Evolutionary conservation across 1,140 invertebrate genomes (phyloP), one percentile per base, ranked within the genome.

Genomic region (Neomicropteryx cornuta): DNA sequence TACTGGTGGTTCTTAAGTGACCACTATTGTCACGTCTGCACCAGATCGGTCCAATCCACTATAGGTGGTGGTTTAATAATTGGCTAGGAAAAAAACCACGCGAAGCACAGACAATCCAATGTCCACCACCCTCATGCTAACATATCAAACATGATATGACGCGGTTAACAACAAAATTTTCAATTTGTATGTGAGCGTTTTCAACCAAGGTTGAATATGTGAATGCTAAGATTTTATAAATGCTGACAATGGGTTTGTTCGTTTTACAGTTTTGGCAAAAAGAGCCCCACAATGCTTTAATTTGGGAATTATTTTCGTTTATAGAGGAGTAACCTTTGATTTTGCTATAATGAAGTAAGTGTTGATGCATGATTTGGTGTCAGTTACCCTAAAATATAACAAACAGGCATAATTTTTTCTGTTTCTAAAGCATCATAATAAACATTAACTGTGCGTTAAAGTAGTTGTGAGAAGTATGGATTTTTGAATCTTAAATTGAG

Each of bases 141-240:
- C 34, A 18, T 43, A 38, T 36, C 53, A 51, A 35, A n/a, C n/a
- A 67, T 64, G 45, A 52, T 39, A 2, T 19, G 1, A 64, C 55
- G 19, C 61, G 33, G 48, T 68, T 68, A 2, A 52, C 55, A 4
- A 58, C 53, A 39, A 64, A 67, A 49, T 54, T 29, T 52, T 52
- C 33, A 52, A 52, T n/a, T n/a, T n/a, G n/a, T n/a, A n/a, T n/a
- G 60, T 54, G 8, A 31, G 36, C 18, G 42, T 48, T 3, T 36
- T 37, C 18, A 63, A 34, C 59, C 62, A 66, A 21, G 43, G 49
- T 59, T 1, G 59, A 63, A 41, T 68, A 58, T 1, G 50, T 53
- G 55, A 55, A 66, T 42, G 55, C 57, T 31, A 36, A 51, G 3
- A 52, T 35, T 13, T 35, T 18, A 6, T 46, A 32, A 4, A 40